phyloP scores from a whole-genome alignment of 2,888 invertebrate species.

The Silvanus unidentatus region DNA sequence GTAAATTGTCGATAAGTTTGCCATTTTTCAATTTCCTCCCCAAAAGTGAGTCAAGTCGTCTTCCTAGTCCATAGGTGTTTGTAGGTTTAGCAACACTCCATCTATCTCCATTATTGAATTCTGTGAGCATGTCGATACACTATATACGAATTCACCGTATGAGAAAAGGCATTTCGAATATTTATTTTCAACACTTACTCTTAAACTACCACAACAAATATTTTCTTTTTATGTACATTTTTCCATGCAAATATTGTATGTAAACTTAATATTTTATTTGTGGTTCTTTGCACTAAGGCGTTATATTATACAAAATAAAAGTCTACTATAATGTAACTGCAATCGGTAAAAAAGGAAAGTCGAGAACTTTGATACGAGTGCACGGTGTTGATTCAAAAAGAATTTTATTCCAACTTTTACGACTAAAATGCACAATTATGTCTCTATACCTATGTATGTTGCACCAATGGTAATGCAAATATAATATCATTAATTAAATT shows the following conservation, averaged over 20 bases:
- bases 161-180: conserved; percentile 23
- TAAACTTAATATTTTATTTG: too few relatives aligned
- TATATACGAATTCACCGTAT: conserved; percentile 20
- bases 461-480: too few relatives aligned
- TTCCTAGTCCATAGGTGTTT: conserved; percentile 24
- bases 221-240: conserved; percentile 8
- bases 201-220: conserved; percentile 18
- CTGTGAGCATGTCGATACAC: conserved; percentile 23
- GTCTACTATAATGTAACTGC: too few relatives aligned
- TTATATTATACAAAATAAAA: too few relatives aligned
- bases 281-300: too few relatives aligned
- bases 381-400: too few relatives aligned
- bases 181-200: conserved; percentile 24
- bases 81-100: conserved; percentile 28
- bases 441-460: too few relatives aligned
- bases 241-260: conserved; percentile 9
- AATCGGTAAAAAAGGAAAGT: too few relatives aligned
- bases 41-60: conserved; percentile 25
- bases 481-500: too few relatives aligned
- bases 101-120: conserved; percentile 34
- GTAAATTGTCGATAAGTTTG: conserved; percentile 26
- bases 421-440: too few relatives aligned
- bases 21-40: conserved; percentile 27
- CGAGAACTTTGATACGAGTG: too few relatives aligned
- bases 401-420: too few relatives aligned